Evolutionary conservation across 2,888 invertebrate genomes (phyloP).

Genomic region (Aphrophora alni): DNA sequence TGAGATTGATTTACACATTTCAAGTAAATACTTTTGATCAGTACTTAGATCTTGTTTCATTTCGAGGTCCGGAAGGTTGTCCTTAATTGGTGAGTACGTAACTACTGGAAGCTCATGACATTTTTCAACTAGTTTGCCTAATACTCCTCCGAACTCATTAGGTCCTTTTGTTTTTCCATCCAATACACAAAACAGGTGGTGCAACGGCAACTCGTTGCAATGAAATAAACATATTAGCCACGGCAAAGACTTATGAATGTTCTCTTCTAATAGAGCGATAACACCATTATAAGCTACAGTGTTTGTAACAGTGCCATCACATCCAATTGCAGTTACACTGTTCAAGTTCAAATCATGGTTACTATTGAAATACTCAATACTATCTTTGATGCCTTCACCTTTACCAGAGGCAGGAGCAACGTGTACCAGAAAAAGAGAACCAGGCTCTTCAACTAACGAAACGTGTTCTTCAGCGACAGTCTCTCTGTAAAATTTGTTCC

Average conservation of each 20-base stretch:
- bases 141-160: background rate
- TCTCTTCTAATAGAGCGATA: too few species aligned
- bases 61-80: background rate
- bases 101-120: too few species aligned
- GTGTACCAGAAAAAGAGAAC: too few species aligned
- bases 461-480: too few species aligned
- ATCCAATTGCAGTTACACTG: background rate
- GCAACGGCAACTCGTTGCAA: background rate
- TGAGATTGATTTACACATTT: background rate
- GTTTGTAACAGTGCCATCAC: background rate
- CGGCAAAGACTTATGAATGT: background rate
- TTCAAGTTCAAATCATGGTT: too few species aligned
- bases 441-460: too few species aligned
- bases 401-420: too few species aligned
- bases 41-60: slow-evolving; percentile 16
- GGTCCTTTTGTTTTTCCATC: slow-evolving; percentile 12
- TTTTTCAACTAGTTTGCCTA: background rate
- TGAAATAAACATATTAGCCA: background rate
- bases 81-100: too few species aligned
- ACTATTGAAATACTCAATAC: too few species aligned
- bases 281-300: background rate
- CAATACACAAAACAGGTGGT: too few species aligned
- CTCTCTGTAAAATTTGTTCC: too few species aligned
- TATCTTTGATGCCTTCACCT: too few species aligned
- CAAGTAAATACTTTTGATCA: slow-evolving; percentile 23